Evolutionary conservation across 1,140 invertebrate species (phyloP), one percentile per base, ranked within the genome.

Genomic region (Pteromalus puparum): DNA sequence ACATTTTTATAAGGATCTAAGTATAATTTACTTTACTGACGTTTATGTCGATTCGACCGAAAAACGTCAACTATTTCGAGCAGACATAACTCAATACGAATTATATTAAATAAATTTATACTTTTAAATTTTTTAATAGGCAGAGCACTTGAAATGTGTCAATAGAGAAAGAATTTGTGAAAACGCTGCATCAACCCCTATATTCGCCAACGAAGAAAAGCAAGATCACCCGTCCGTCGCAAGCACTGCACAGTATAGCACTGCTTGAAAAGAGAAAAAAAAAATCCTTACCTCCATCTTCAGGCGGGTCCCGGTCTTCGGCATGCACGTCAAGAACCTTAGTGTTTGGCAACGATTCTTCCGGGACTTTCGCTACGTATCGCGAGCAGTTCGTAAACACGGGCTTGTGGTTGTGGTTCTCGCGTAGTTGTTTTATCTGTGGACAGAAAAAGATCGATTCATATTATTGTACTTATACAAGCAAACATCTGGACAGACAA

Each of bases 361-460:
- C 96, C 87, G 95, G 94, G 2, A 97, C 94, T 4, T 93, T 91
- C 0, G 96, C 95, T 79, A 93, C 94, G 88, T 97, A 97, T 87
- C 91, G 93, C 74, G 94, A 93, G 92, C 96, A 97, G 83, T 96
- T 94, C 24, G 93, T 94, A 90, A 97, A 97, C 46, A 95, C 93
- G 0, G 96, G 97, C 89, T 97, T 97, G 91, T 96, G 95, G 90
- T 96, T 96, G 90, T 95, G 94, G 42, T 92, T 88, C 18, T 90
- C 88, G 42, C 87, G 87, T 18, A 86, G 86, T 38, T 87, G 86
- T 38, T 87, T 82, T 24, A 81, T 61, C 90, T 91, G 87, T 4
- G 85, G 87, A 87, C 77, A 82, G 82, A 68, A 86, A 78, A 53
- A 77, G 34, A 30, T 82, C 53, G 53, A 65, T 61, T 18, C 18